Conservation (phyloP, 2,888 invertebrate species). For the Drosophila atroscutellata region DNA sequence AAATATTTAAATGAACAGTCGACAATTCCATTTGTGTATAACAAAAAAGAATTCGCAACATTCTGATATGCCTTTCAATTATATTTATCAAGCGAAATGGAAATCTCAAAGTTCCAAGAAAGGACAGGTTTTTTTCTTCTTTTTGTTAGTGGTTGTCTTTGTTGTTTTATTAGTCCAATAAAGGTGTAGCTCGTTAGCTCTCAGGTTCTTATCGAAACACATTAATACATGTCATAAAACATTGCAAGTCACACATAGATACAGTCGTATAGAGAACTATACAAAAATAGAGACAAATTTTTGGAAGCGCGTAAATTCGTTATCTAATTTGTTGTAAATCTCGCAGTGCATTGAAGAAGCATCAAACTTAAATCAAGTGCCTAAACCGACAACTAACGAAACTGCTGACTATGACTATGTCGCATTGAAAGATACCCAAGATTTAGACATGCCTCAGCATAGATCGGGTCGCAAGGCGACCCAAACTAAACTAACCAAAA, state of each 20-base stretch:
- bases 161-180: slow-evolving; percentile 9
- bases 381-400: slow-evolving; percentile 34
- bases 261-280: slow-evolving; percentile 24
- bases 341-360: slow-evolving; percentile 76
- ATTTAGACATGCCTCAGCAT: slow-evolving; percentile 79
- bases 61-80: not conserved
- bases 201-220: slow-evolving; percentile 39
- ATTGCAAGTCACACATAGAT: slow-evolving; percentile 39
- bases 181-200: slow-evolving; percentile 10
- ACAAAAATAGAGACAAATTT: slow-evolving; percentile 7
- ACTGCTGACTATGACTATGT: slow-evolving; percentile 76
- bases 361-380: slow-evolving; percentile 62
- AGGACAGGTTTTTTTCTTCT: not conserved
- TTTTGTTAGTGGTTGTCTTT: not conserved
- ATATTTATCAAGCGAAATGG: not conserved
- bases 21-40: not conserved
- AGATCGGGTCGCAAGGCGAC: slow-evolving; percentile 77
- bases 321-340: slow-evolving; percentile 70
- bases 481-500: slow-evolving; percentile 50
- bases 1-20: not conserved
- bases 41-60: not conserved
- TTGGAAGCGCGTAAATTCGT: slow-evolving; percentile 20
- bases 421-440: slow-evolving; percentile 70
- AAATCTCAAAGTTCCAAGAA: slow-evolving; percentile 2
- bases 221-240: slow-evolving; percentile 47